phyloP scores from a whole-genome alignment of 2,113 vertebrate genomes.

The Gobiocypris rarus region DNA sequence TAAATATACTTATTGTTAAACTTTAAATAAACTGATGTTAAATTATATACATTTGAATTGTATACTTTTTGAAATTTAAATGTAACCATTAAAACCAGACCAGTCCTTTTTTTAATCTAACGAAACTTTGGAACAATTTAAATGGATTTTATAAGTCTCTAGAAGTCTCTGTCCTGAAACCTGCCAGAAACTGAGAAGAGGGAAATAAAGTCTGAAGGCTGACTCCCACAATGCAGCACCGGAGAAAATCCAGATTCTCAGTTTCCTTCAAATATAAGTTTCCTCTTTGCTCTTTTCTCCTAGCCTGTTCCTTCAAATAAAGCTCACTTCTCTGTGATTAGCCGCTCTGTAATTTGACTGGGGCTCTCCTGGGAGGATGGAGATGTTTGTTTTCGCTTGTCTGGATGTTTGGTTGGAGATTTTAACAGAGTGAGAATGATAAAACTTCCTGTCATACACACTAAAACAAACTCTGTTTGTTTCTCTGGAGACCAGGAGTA shows the following conservation, averaged over 20 bases:
- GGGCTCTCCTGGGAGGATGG: conserved; percentile 52
- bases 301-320: conserved; percentile 33
- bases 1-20: too few species aligned
- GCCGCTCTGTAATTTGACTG: conserved; percentile 57
- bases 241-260: conserved; percentile 6
- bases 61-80: too few species aligned
- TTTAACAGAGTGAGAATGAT: conserved; percentile 43
- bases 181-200: background rate
- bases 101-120: too few species aligned
- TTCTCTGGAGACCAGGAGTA: conserved; percentile 7
- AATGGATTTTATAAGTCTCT: too few species aligned
- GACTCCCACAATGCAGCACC: background rate
- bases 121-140: too few species aligned
- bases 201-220: background rate
- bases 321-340: conserved; percentile 52
- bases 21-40: too few species aligned
- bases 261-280: conserved; percentile 47
- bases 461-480: conserved; percentile 43
- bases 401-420: conserved; percentile 52
- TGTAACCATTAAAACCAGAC: too few species aligned
- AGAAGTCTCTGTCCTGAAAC: background rate
- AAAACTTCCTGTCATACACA: conserved; percentile 41
- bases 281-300: conserved; percentile 34
- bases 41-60: too few species aligned
- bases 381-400: conserved; percentile 58